Evolutionary conservation across 2,888 invertebrate species (phyloP).

Genomic region (Troides oblongomaculatus): DNA sequence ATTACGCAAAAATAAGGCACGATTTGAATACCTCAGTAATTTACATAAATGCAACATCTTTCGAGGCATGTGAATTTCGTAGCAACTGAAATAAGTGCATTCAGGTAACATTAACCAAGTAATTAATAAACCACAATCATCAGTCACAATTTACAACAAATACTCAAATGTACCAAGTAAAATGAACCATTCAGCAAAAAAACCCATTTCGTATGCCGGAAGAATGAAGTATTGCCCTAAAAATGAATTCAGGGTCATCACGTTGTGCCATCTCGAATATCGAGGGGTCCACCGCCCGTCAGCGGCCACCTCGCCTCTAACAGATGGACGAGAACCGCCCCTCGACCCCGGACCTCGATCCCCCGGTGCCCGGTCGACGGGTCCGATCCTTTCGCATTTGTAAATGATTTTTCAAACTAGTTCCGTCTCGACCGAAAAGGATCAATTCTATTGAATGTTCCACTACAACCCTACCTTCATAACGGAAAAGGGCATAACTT

Average conservation of each 20-base stretch:
- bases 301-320: slow-evolving; percentile 37
- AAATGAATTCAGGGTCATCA: slow-evolving; percentile 55
- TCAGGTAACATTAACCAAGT: too few species aligned
- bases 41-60: too few species aligned
- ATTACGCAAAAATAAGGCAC: too few species aligned
- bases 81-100: too few species aligned
- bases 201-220: slow-evolving; percentile 15
- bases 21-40: too few species aligned
- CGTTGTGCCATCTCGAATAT: slow-evolving; percentile 69
- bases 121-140: too few species aligned
- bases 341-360: slow-evolving; percentile 29
- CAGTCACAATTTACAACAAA: too few species aligned
- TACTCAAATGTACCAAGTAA: neutral
- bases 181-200: neutral
- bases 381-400: slow-evolving; percentile 52
- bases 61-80: too few species aligned
- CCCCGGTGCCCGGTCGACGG: slow-evolving; percentile 25
- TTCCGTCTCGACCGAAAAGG: neutral
- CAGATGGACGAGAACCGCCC: slow-evolving; percentile 56
- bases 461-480: neutral
- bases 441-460: neutral
- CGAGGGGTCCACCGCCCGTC: slow-evolving; percentile 61
- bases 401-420: slow-evolving; percentile 50
- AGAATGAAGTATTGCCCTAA: slow-evolving; percentile 30
- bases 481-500: neutral